Base-by-base conservation (phyloP, 2,113 vertebrate species). In the Axis porcinus region DNA sequence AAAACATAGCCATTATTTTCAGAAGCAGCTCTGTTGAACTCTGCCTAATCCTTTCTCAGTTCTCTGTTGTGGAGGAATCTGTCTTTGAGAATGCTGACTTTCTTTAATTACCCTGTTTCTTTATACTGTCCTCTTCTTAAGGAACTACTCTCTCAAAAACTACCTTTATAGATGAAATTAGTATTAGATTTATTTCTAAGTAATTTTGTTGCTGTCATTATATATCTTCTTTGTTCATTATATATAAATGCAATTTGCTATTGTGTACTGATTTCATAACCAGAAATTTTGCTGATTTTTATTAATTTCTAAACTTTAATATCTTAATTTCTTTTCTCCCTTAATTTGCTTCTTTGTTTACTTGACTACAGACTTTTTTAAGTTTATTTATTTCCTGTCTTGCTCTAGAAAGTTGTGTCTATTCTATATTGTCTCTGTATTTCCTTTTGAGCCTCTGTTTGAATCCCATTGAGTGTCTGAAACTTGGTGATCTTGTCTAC, bases 1-100 rank as follows among this genome's bases (percentile, higher is more conserved):
- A 2, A 23, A 40, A 76, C 79, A 81, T 78, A 96, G 30, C 36
- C 7, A 55, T 92, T 92, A 93, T 94, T 91, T 97, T 96, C 81
- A 97, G 96, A 85, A 95, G 47, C 81, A 82, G 36, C 85, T 94
- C 64, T 74, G 87, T 45, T 54, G 89, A 85, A 85, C n/a, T 91
- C n/a, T 86, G 60, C 40, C 40, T 90, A 76, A 81, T 92, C 91
- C 30, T 95, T 88, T 86, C 81, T 86, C 62, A 87, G 33, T 27
- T 47, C 54, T 83, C 40, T 70, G 2, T 58, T 88, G 52, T 89
- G 76, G 55, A 94, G 33, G 55, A 78, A 74, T 84, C 70, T 89
- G 43, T 79, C 36, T 88, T 86, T 89, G 36, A 90, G 58, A 21
- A 85, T 74, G 64, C 70, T 60, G 78, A 93, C 50, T 85, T 81